Evolutionary conservation across 2,797 vertebrate species (phyloP).

Genomic region (Echeneis naucrates): DNA sequence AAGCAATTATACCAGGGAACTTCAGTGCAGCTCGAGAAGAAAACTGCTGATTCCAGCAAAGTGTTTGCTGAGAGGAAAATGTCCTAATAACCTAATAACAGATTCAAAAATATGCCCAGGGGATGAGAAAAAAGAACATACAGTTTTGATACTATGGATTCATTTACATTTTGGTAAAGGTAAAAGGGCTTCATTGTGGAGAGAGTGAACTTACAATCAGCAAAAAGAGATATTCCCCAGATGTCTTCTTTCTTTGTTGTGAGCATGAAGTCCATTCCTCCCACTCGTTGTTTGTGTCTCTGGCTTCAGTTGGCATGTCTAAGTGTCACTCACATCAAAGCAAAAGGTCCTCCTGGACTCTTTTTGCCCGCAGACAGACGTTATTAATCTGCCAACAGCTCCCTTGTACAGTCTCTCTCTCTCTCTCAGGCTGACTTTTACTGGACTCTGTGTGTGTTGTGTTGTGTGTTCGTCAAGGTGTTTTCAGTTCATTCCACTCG

Average conservation of each 20-base stretch:
- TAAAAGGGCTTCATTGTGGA: slow-evolving; percentile 45
- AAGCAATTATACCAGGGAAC: not conserved
- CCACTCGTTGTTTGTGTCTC: slow-evolving; percentile 28
- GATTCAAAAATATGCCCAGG: not conserved
- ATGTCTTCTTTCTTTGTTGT: no score
- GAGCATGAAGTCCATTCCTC: slow-evolving; percentile 1
- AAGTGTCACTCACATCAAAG: slow-evolving; percentile 35
- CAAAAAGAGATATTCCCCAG: slow-evolving; percentile 1
- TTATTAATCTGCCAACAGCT: slow-evolving; percentile 46
- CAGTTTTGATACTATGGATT: slow-evolving; percentile 2
- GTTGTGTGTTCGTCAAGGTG: slow-evolving; percentile 20
- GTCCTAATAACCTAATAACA: not conserved
- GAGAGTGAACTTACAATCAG: slow-evolving; percentile 21
- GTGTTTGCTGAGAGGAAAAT: not conserved
- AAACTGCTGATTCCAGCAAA: not conserved
- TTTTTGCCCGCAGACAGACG: slow-evolving; percentile 23
- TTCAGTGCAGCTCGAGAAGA: not conserved
- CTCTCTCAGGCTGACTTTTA: slow-evolving; percentile 26
- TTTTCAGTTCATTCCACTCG: slow-evolving; percentile 18
- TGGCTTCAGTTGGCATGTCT: slow-evolving; percentile 9
- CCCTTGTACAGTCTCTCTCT: slow-evolving; percentile 30
- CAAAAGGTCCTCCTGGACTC: slow-evolving; percentile 29
- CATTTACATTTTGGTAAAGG: slow-evolving; percentile 23
- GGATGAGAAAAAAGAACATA: not conserved
- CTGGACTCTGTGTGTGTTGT: not conserved